Conservation (phyloP, 2,797 vertebrate genomes). For the Mycteria americana region DNA sequence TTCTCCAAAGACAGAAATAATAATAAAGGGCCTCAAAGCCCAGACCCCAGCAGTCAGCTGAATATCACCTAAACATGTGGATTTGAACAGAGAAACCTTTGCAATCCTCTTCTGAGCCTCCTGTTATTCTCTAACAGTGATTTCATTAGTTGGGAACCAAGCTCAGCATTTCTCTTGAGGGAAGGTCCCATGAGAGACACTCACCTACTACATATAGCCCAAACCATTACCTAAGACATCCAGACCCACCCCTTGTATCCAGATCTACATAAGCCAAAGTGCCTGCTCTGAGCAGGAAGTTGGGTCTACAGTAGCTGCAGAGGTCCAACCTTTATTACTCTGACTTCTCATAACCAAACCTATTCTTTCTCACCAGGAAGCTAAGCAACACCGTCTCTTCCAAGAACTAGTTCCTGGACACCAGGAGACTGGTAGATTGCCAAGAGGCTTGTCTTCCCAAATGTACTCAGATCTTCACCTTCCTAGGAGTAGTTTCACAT, state of each 20-base stretch:
- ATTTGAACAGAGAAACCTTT: background rate
- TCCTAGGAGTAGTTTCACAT: background rate
- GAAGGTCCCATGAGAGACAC: background rate
- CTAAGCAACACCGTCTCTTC: rapidly evolving
- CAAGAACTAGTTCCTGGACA: background rate
- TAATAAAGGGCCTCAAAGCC: background rate
- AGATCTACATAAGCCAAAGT: background rate
- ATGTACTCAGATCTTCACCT: background rate
- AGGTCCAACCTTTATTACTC: background rate
- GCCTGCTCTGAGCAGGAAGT: background rate
- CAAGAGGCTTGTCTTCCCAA: background rate
- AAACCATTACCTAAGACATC: background rate
- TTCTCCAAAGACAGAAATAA: background rate
- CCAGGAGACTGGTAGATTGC: background rate
- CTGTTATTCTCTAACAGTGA: background rate
- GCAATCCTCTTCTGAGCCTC: background rate
- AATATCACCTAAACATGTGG: background rate
- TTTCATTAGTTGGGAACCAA: background rate
- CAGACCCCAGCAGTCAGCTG: background rate
- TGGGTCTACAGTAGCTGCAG: background rate
- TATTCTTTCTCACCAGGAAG: background rate
- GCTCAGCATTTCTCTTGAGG: background rate
- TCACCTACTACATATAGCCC: background rate
- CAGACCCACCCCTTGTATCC: background rate
- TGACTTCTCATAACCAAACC: background rate